A percentile compares a stretch with the other conserved stretches of the same genome.
Conservation (phyloP, 2,888 invertebrate species). For the Rambutsinella grinnellia region DNA sequence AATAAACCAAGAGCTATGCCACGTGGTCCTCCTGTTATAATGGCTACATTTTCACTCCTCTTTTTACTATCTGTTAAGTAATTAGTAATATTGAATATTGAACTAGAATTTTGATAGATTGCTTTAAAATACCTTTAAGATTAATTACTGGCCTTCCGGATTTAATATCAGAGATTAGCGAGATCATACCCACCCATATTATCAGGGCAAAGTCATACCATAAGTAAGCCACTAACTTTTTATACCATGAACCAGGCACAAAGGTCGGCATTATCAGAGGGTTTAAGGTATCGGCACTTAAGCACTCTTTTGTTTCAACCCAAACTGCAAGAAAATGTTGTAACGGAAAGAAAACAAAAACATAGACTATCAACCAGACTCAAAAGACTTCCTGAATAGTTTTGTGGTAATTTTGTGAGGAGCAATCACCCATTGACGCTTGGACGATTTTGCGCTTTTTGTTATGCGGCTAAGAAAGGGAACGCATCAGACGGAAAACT, state of each 20-base stretch:
- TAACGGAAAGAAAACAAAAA: too few species aligned
- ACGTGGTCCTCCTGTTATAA: conserved; percentile 1
- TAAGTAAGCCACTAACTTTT: neutral
- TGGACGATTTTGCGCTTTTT: too few species aligned
- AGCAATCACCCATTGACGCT: too few species aligned
- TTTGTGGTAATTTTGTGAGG: too few species aligned
- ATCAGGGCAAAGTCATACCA: conserved; percentile 4
- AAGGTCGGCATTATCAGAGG: too few species aligned
- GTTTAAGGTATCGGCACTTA: too few species aligned
- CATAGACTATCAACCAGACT: too few species aligned
- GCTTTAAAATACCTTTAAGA: conserved; percentile 20
- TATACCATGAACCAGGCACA: conserved; percentile 30
- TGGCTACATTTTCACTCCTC: neutral
- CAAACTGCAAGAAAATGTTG: too few species aligned
- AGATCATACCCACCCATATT: neutral
- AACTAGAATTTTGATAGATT: neutral
- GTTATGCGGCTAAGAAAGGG: too few species aligned
- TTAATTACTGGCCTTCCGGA: neutral
- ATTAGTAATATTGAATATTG: neutral
- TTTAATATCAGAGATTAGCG: neutral
- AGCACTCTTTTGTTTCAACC: too few species aligned
- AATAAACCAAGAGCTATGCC: conserved; percentile 18
- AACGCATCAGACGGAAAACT: too few species aligned
- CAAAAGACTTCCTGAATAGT: too few species aligned
- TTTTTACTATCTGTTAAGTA: neutral